Conservation (phyloP, 1,140 invertebrate genomes). For the Lerema accius region DNA sequence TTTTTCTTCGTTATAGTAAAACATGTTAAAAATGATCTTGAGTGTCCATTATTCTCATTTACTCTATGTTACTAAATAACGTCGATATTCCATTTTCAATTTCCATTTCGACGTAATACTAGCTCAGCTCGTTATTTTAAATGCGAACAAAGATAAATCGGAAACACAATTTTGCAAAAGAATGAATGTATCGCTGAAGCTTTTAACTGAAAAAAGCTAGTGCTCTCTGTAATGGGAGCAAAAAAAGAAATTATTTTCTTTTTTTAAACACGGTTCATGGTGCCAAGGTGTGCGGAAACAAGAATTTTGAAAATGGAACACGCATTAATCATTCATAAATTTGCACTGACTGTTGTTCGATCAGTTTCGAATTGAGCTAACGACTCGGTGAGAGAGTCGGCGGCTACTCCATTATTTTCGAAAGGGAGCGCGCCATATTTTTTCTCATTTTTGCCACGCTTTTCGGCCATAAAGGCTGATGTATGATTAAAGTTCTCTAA, state of each 20-base stretch:
- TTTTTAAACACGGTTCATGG: constrained; percentile 41
- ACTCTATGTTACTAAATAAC: constrained; percentile 1
- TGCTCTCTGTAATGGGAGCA: constrained; percentile 7
- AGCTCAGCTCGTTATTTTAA: constrained; percentile 12
- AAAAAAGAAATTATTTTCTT: constrained; percentile 14
- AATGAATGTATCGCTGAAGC: constrained; percentile 7
- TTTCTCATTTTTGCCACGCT: constrained; percentile 65
- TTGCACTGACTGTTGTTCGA: constrained; percentile 52
- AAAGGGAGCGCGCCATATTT: constrained; percentile 57
- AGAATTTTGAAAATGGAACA: constrained; percentile 57
- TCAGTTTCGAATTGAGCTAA: constrained; percentile 66
- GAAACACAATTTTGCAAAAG: constrained; percentile 13
- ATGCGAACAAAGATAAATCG: constrained; percentile 9
- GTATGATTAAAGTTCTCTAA: constrained; percentile 64
- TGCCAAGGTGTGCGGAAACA: constrained; percentile 45
- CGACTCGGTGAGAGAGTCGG: constrained; percentile 63
- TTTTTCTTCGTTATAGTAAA: too few relatives aligned
- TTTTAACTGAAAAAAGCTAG: constrained; percentile 2
- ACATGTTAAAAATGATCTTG: too few relatives aligned
- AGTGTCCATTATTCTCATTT: neutral
- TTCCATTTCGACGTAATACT: constrained; percentile 1
- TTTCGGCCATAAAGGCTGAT: constrained; percentile 61
- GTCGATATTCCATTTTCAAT: constrained; percentile 6
- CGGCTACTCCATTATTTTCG: constrained; percentile 74
- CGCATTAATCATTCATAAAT: constrained; percentile 65